These are phyloP conservation scores for Dryocosmus kuriphilus DNA, from an alignment of 2,888 invertebrate species.

Conservation along the genomic window DNA sequence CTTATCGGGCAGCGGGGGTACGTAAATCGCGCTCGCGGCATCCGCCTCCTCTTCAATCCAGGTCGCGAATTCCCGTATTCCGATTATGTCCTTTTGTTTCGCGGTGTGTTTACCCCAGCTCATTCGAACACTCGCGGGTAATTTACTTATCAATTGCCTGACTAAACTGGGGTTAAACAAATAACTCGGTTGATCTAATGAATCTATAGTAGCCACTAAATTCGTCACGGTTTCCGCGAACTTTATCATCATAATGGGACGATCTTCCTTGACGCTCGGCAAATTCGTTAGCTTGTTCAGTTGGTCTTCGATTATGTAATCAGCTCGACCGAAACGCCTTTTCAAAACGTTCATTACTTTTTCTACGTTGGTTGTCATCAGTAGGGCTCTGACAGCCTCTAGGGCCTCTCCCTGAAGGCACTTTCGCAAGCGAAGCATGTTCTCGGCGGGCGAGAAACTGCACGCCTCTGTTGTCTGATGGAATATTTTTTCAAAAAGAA, in stretches of 20 bases:
- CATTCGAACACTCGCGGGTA: neutral
- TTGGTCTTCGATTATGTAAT: neutral
- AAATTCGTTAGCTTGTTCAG: neutral
- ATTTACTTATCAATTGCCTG: neutral
- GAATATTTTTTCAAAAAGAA: too few species aligned
- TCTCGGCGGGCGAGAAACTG: too few species aligned
- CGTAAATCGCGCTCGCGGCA: too few species aligned
- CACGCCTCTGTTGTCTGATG: too few species aligned
- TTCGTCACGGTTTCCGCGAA: neutral
- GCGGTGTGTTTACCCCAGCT: neutral
- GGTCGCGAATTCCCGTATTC: neutral
- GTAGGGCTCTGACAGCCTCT: too few species aligned
- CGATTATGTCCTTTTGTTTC: neutral
- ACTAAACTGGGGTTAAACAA: neutral
- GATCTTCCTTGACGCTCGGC: slow-evolving; percentile 7
- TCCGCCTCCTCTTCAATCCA: too few species aligned
- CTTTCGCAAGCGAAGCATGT: too few species aligned
- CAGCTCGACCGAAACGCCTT: slow-evolving; percentile 16
- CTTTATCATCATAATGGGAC: neutral
- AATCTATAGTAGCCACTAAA: neutral
- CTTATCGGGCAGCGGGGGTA: too few species aligned
- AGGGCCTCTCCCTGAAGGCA: slow-evolving; percentile 15
- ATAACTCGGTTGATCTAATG: too few species aligned
- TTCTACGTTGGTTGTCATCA: neutral
- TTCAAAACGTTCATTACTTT: neutral